These are phyloP conservation scores for Stichodactyla mertensii DNA, from an alignment of 64 coral and sea anemone genomes.

Conservation along the genomic window DNA sequence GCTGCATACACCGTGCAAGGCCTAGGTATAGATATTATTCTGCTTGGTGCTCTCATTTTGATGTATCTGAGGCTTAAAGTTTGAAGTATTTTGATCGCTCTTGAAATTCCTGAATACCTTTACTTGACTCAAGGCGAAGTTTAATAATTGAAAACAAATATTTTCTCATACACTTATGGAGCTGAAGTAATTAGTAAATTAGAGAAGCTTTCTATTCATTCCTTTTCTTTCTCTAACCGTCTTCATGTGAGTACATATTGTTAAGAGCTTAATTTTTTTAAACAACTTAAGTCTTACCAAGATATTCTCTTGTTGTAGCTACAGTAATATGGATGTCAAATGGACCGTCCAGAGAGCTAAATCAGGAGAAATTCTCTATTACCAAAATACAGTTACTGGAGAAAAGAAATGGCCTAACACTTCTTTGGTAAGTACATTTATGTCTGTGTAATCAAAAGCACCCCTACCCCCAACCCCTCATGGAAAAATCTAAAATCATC, in stretches of 20 bases:
- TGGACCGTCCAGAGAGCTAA: background rate
- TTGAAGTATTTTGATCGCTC: background rate
- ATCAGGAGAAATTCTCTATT: constrained; percentile 13
- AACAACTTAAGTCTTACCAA: background rate
- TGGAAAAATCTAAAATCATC: too few species aligned
- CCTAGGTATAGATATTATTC: background rate
- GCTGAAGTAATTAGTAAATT: background rate
- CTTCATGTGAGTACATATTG: background rate
- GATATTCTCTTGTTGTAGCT: background rate
- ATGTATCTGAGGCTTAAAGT: background rate
- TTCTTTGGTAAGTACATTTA: background rate
- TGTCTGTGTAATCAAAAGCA: background rate
- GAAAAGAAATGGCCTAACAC: constrained; percentile 15
- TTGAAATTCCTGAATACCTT: background rate
- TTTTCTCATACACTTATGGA: background rate
- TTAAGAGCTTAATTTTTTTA: too few species aligned
- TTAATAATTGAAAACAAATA: background rate
- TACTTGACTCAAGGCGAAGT: background rate
- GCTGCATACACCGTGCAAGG: background rate
- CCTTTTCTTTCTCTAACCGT: background rate
- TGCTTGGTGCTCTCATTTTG: background rate
- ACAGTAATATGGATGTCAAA: background rate
- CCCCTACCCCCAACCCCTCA: too few species aligned
- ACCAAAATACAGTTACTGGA: constrained; percentile 2
- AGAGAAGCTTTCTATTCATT: background rate